Evolutionary conservation across 1,140 invertebrate genomes (phyloP), one percentile per base, ranked within the genome.

Genomic region (Zaprionus ornatus): DNA sequence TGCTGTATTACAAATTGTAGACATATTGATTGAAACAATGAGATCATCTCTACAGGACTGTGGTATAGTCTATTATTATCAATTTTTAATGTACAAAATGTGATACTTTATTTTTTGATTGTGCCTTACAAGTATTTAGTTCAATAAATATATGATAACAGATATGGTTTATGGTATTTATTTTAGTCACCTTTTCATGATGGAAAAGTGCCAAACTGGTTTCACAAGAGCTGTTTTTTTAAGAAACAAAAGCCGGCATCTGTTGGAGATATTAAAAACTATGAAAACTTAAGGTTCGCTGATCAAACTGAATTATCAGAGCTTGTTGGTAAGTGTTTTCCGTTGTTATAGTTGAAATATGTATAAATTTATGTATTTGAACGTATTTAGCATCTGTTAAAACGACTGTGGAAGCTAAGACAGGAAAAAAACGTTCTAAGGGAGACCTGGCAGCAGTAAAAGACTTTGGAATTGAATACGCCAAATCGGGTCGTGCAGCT

Each of bases 191-290:
- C 96, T 10, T 95, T 96, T 81, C 97, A 97, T 94, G 98, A 99
- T 96, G 98, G 98, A 5, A 98, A 97, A 93, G 94, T 96, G 71
- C 94, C 97, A 2, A 95, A 96, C 74, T 99, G 98, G 98, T 97
- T 96, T 92, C 98, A 99, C 93, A 94, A 95, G 65, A 93, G 94
- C 3, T 99, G 98, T 91, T 99, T 99, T 92, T 99, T 99, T 85
- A 86, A 93, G 64, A 98, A 96, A 92, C 96, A 96, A 83, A 94
- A 95, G 15, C 96, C 97, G 9, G 94, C 95, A 74, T 94, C 94
- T 59, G 94, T 95, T 10, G 95, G 94, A 57, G 98, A 99, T 69
- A 97, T 99, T 90, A 95, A 94, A 32, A 95, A 98, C 86, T 98
- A 97, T 93, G 96, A 98, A 91, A 95, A 95, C 62, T 93, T 99